Evolutionary conservation across 2,888 invertebrate genomes (phyloP).

Genomic region (Agrotis exclamationis): DNA sequence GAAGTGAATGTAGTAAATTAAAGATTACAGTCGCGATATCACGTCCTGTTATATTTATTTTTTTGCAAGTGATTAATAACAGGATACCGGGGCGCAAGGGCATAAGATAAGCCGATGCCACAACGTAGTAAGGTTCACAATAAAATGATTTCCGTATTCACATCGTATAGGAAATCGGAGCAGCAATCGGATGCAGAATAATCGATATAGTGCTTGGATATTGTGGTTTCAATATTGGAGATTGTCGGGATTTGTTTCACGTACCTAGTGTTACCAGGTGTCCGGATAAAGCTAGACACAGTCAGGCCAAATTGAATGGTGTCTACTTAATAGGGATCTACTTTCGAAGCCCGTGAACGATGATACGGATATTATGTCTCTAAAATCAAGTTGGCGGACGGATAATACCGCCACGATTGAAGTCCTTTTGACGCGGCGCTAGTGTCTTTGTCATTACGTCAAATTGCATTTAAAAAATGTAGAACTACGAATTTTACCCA

Average conservation of each 20-base stretch:
- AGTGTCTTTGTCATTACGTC: too few relatives aligned
- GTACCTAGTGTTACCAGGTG: too few relatives aligned
- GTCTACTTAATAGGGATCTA: too few relatives aligned
- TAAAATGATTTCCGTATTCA: constrained; percentile 45
- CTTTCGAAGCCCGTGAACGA: too few relatives aligned
- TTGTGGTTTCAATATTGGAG: constrained; percentile 53
- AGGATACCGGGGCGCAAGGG: constrained; percentile 44
- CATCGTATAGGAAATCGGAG: constrained; percentile 40
- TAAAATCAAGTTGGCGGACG: too few relatives aligned
- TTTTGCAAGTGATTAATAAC: constrained; percentile 36
- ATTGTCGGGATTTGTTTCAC: constrained; percentile 16
- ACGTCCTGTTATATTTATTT: constrained; percentile 31
- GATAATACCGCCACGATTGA: too few relatives aligned
- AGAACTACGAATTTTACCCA: too few relatives aligned
- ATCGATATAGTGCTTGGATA: constrained; percentile 46
- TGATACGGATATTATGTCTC: too few relatives aligned
- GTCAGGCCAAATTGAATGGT: too few relatives aligned
- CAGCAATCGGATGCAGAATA: constrained; percentile 50
- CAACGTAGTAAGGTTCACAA: constrained; percentile 18
- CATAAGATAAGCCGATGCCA: constrained; percentile 35
- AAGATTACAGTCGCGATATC: neutral
- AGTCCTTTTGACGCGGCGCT: too few relatives aligned
- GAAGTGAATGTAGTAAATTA: neutral
- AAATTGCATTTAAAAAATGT: too few relatives aligned
- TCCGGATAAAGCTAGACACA: too few relatives aligned